Evolutionary conservation across 2,113 vertebrate genomes (phyloP).

Genomic region (Anhinga rufa): DNA sequence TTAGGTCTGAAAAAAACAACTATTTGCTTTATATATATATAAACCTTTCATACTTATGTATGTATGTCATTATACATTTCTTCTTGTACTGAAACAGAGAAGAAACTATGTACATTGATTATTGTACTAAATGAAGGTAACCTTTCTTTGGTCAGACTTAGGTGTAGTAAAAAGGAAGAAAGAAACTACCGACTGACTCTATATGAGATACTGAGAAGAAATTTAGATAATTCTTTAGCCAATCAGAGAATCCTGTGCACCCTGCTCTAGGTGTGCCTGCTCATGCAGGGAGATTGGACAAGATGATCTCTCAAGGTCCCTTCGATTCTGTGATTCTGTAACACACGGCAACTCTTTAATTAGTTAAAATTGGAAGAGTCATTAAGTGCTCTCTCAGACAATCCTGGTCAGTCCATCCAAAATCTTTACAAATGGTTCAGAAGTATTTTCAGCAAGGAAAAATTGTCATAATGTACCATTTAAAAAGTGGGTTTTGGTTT

Average conservation of each 20-base stretch:
- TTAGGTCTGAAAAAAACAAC: neutral
- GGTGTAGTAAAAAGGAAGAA: neutral
- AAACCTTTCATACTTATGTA: neutral
- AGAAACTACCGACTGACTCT: neutral
- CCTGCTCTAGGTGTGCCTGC: no score
- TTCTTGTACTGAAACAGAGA: neutral
- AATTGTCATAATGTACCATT: neutral
- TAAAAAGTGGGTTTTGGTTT: neutral
- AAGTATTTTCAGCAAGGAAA: neutral
- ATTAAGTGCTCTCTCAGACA: neutral
- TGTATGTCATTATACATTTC: neutral
- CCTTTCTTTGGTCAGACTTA: neutral
- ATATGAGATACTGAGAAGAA: neutral
- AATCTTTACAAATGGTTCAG: neutral
- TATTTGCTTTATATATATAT: neutral
- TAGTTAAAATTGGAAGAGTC: neutral
- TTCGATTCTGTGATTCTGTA: no score
- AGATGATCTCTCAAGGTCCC: no score
- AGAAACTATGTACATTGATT: neutral
- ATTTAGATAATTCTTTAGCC: neutral
- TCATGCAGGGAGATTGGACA: no score
- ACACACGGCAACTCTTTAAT: neutral
- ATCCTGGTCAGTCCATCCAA: neutral
- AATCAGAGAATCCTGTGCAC: neutral
- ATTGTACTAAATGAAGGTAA: neutral